phyloP scores from a whole-genome alignment of 2,113 vertebrate species.

The Xiphophorus maculatus region DNA sequence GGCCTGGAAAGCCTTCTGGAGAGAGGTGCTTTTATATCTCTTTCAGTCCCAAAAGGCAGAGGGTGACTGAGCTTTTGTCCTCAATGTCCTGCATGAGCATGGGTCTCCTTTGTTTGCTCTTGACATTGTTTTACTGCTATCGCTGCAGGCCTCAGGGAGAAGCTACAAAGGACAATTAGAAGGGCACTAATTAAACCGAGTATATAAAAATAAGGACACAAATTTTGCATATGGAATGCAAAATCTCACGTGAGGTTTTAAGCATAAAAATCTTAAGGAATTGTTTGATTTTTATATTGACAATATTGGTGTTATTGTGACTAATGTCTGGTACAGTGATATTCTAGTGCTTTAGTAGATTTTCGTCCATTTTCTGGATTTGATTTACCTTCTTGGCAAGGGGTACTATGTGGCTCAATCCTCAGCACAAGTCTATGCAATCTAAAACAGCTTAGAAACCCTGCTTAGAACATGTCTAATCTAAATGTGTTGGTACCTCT shows the following conservation, averaged over 20 bases:
- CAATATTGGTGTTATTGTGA: neutral
- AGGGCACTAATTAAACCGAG: constrained; percentile 29
- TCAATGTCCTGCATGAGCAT: constrained; percentile 39
- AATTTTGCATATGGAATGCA: constrained; percentile 5
- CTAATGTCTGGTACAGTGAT: neutral
- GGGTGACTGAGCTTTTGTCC: constrained; percentile 57
- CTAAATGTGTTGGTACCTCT: no score
- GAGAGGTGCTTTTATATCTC: constrained; percentile 21
- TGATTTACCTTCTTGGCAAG: neutral
- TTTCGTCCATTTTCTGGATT: neutral
- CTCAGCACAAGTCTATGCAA: no score
- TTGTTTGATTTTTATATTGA: neutral
- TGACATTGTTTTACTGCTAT: constrained; percentile 52
- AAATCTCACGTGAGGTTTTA: neutral
- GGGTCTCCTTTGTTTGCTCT: constrained; percentile 23
- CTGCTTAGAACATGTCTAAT: no score
- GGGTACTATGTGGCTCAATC: no score
- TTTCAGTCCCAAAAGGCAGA: constrained; percentile 31
- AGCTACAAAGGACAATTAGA: constrained; percentile 47
- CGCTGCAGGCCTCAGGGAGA: constrained; percentile 45
- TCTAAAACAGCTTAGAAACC: no score
- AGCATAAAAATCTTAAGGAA: neutral
- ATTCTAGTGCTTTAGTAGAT: neutral
- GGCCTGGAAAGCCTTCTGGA: constrained; percentile 15
- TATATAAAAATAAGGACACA: constrained; percentile 17